Conservation (phyloP, 1,140 invertebrate species). For the Chrysopa pallens region DNA sequence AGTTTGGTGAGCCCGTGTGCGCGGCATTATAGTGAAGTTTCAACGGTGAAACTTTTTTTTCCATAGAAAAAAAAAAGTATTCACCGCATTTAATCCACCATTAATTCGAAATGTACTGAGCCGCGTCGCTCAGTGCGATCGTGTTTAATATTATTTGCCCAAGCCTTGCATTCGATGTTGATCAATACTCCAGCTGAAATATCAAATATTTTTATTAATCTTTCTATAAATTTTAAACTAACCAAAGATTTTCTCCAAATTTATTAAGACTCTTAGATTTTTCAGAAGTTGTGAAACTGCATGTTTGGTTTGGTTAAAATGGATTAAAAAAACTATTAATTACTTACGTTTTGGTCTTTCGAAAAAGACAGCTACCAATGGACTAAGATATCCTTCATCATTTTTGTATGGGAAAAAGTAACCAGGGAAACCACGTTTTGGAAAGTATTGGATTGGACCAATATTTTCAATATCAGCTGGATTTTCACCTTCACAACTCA, state of each 20-base stretch:
- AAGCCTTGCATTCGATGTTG: constrained; percentile 92
- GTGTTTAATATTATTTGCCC: constrained; percentile 83
- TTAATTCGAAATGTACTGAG: constrained; percentile 87
- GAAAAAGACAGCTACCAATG: constrained; percentile 47
- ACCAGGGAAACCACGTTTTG: constrained; percentile 26
- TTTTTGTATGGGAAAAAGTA: constrained; percentile 35
- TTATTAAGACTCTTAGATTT: too few species aligned
- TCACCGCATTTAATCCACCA: constrained; percentile 60
- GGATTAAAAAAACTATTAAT: not conserved
- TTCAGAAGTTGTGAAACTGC: too few species aligned
- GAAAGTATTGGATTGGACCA: constrained; percentile 25
- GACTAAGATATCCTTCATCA: constrained; percentile 32
- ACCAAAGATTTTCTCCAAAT: too few species aligned
- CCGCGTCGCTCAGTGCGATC: constrained; percentile 75
- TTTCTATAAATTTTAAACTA: too few species aligned
- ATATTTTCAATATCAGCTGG: constrained; percentile 35
- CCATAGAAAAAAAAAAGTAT: too few species aligned
- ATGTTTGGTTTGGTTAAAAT: not conserved
- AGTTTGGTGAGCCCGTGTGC: too few species aligned
- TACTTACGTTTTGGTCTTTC: constrained; percentile 60
- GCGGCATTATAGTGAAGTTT: too few species aligned
- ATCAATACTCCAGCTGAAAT: constrained; percentile 68
- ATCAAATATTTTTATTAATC: too few species aligned
- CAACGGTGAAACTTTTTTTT: too few species aligned
- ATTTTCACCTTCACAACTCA: constrained; percentile 34